Conservation (phyloP, 2,113 vertebrate species). For the mouse (Mus musculus) region GRCm39 chr1:194450501-194451000, state of each 20-base stretch:
- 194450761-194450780: neutral
- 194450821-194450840: neutral
- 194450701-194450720: neutral
- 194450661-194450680: neutral
- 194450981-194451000: no score
- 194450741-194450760: neutral
- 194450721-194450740: neutral
- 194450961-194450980: no score
- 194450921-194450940: neutral
- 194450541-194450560: neutral
- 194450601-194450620: neutral
- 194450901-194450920: constrained; percentile 14
- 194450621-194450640: neutral
- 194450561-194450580: neutral
- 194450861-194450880: neutral
- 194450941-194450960: no score
- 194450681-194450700: neutral
- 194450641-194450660: neutral
- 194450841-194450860: neutral
- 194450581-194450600: neutral
- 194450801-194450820: neutral
- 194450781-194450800: neutral
- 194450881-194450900: constrained; percentile 1
- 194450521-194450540: neutral
- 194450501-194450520: neutral